Evolutionary conservation across 2,888 invertebrate species (phyloP).

Genomic region (Phaedon cochleariae): DNA sequence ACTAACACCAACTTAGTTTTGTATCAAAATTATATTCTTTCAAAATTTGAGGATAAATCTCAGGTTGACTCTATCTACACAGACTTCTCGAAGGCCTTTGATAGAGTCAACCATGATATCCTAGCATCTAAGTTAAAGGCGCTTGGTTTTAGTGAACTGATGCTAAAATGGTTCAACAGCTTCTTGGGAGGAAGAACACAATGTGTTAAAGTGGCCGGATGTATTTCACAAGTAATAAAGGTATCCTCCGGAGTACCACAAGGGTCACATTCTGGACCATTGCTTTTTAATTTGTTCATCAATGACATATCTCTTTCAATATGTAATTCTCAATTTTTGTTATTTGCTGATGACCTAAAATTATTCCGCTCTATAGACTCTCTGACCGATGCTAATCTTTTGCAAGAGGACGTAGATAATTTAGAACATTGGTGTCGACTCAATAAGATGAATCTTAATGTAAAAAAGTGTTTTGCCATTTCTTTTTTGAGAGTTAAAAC

Average conservation of each 20-base stretch:
- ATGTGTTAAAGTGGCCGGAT: slow-evolving; percentile 3
- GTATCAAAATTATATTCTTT: neutral
- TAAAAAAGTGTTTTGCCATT: neutral
- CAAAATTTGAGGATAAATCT: neutral
- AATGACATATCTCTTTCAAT: too few species aligned
- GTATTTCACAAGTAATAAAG: neutral
- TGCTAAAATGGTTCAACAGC: neutral
- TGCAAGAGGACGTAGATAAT: neutral
- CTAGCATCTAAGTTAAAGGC: neutral
- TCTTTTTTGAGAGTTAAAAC: neutral
- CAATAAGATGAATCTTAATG: neutral
- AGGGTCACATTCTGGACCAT: neutral
- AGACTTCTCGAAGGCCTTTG: neutral
- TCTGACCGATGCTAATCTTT: neutral
- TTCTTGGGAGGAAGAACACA: neutral
- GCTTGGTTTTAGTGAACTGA: neutral
- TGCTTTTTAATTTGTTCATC: neutral
- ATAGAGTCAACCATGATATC: neutral
- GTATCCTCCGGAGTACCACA: slow-evolving; percentile 8
- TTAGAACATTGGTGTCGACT: neutral
- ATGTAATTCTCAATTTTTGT: neutral
- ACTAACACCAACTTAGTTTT: neutral
- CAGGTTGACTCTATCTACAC: neutral
- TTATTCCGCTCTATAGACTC: neutral
- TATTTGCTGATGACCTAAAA: neutral